Evolutionary conservation across 2,888 invertebrate species (phyloP), one percentile per base, ranked within the genome.

Genomic region (Chymomyza caudatula): DNA sequence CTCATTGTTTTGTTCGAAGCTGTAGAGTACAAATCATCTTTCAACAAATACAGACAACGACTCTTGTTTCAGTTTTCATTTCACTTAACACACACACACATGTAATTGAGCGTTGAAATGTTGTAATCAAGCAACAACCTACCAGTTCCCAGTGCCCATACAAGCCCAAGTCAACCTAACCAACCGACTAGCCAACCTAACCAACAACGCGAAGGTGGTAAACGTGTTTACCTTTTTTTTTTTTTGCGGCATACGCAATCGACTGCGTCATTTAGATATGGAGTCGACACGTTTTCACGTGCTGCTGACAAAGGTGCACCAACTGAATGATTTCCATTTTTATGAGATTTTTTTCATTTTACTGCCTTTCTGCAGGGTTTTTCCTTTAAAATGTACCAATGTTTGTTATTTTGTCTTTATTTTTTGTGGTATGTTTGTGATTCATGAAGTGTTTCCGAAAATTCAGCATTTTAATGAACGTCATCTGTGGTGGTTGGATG

Each of bases 41-140:
- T 49, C 17, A 44, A 56, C 47, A 3, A 57, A 43, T 25, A 47
- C 57, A 61, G 53, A 65, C 25, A 22, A 51, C 4, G 19, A 20
- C 11, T 51, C 8, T 37, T 20, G 51, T 51, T 47, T 51, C 51
- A 20, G 11, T 17, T 51, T 51, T 51, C 19, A 22, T 51, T 51
- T 51, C 4, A 1, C 11, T 53, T 22, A 13, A 15, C 53, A n/a
- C 15, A 53, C 2, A 11, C 29, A 2, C 5, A 37, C 2, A 25
- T 6, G n/a, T 73, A 69, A 70, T 74, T 70, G 65, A 67, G 73
- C 73, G 73, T 71, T 71, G 63, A 72, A 64, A 73, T 79, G 62
- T 82, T 74, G 70, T 72, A 78, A 82, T 77, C 63, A 53, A 53
- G 11, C 23, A 13, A 51, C 53, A 13, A 53, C n/a, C 53, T n/a